Percentiles rank a stretch among this genome's conserved stretches.
Conservation (phyloP, 2,113 vertebrate species). For the Leucosticte australis region DNA sequence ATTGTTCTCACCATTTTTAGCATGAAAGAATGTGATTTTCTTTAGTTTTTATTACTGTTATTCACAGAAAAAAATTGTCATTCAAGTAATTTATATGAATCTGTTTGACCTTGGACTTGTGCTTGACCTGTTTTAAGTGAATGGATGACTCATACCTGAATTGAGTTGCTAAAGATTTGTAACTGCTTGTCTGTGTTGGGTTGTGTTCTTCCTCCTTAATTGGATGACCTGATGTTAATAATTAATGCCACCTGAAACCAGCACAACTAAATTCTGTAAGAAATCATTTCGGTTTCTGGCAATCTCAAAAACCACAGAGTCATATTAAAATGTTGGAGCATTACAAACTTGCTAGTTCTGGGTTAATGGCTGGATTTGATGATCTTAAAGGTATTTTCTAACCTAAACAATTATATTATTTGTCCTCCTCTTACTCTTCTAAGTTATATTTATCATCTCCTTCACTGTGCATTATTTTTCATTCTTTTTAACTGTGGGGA, state of each 20-base stretch:
- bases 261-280: background rate
- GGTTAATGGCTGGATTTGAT: background rate
- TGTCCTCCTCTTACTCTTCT: background rate
- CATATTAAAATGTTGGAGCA: background rate
- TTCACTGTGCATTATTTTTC: background rate
- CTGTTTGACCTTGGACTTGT: background rate
- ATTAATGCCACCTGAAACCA: slow-evolving; percentile 21
- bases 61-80: background rate
- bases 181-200: background rate
- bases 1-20: background rate
- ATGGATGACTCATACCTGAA: background rate
- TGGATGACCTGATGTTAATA: slow-evolving; percentile 18
- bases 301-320: background rate
- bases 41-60: background rate
- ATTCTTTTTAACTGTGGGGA: background rate
- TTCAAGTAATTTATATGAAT: background rate
- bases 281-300: background rate
- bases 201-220: background rate
- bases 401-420: background rate
- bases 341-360: background rate
- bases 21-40: background rate
- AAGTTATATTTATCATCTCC: background rate
- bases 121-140: background rate
- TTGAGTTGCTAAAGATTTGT: background rate
- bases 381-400: background rate